Evolutionary conservation across 2,888 invertebrate species (phyloP).

Genomic region (Anthoptus insignis): DNA sequence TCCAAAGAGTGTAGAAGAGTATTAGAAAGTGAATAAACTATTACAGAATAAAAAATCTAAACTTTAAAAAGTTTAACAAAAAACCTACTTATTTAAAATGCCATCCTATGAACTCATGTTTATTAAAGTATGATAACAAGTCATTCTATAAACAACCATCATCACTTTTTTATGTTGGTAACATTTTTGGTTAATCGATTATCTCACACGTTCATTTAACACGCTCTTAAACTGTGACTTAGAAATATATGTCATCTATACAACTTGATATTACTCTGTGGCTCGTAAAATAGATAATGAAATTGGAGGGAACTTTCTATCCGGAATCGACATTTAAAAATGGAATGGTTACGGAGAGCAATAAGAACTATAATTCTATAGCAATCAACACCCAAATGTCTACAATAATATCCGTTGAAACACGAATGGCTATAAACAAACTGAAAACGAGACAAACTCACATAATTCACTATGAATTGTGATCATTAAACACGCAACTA

Average conservation of each 20-base stretch:
- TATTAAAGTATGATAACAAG: too few relatives aligned
- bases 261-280: neutral
- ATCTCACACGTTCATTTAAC: neutral
- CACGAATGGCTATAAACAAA: slow-evolving; percentile 77
- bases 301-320: neutral
- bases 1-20: too few relatives aligned
- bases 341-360: slow-evolving; percentile 16
- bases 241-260: neutral
- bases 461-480: slow-evolving; percentile 79
- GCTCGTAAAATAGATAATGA: neutral
- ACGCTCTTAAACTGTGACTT: neutral
- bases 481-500: slow-evolving; percentile 75
- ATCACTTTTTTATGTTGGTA: too few relatives aligned
- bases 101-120: too few relatives aligned
- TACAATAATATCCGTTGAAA: slow-evolving; percentile 59
- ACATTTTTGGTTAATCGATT: neutral
- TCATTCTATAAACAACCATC: too few relatives aligned
- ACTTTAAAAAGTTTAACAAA: too few relatives aligned
- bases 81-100: too few relatives aligned
- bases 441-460: slow-evolving; percentile 75
- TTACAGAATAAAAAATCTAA: too few relatives aligned
- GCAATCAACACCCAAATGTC: slow-evolving; percentile 57
- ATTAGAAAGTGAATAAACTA: too few relatives aligned
- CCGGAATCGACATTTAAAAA: slow-evolving; percentile 11
- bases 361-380: slow-evolving; percentile 38